phyloP scores from a whole-genome alignment of 2,888 invertebrate species.

The Leucophora obtusa region DNA sequence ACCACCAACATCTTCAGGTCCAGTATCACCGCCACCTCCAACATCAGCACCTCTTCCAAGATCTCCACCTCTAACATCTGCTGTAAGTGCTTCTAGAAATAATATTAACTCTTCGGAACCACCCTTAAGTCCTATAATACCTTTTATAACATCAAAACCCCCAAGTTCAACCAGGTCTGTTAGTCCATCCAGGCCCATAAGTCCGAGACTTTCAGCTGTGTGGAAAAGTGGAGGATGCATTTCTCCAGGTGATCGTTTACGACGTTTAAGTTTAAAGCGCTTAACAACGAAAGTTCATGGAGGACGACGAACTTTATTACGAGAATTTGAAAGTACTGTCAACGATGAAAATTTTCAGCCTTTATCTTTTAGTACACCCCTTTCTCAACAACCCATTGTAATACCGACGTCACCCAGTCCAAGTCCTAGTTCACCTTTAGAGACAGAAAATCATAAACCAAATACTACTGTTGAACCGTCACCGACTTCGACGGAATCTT shows the following conservation, averaged over 20 bases:
- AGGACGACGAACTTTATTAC: constrained; percentile 56
- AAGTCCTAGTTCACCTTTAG: neutral
- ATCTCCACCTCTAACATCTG: neutral
- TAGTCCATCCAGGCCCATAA: neutral
- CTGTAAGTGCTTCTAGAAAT: no score
- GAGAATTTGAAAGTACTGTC: constrained; percentile 65
- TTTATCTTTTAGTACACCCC: constrained; percentile 62
- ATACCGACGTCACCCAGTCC: neutral
- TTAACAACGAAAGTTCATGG: constrained; percentile 1
- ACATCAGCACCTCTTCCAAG: neutral
- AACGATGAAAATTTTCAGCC: constrained; percentile 54
- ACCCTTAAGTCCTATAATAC: no score
- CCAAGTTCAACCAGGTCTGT: neutral
- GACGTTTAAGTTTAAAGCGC: constrained; percentile 60
- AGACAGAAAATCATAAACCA: neutral
- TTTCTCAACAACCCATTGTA: constrained; percentile 25
- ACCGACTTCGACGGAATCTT: neutral
- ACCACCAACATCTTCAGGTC: neutral
- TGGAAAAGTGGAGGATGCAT: constrained; percentile 43
- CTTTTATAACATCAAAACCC: no score
- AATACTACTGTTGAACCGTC: neutral
- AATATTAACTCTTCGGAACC: no score
- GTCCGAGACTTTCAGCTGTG: constrained; percentile 16
- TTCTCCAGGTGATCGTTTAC: constrained; percentile 52
- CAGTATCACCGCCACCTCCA: neutral